A percentile compares a stretch with the other conserved stretches of the same genome.
phyloP scores from a whole-genome alignment of 2,888 invertebrate species.

The Liopterus haemorrhoidalis region DNA sequence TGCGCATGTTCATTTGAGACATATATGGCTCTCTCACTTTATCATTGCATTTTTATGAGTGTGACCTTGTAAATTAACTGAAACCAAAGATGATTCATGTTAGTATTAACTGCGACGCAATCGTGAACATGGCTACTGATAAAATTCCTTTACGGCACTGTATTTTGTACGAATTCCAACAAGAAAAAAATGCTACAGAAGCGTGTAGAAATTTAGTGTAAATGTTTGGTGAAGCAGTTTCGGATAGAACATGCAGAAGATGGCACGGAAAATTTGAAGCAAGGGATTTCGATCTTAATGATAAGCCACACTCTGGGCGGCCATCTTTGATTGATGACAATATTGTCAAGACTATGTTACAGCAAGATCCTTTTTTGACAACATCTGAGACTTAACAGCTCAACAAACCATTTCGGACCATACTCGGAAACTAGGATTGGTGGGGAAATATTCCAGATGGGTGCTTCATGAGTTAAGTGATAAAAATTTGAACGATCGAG shows the following conservation, averaged over 20 bases:
- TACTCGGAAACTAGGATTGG: conserved; percentile 21
- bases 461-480: conserved; percentile 16
- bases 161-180: too few species aligned
- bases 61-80: too few species aligned
- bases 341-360: conserved; percentile 10
- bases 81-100: too few species aligned
- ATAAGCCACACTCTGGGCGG: conserved; percentile 26
- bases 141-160: too few species aligned
- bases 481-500: conserved; percentile 21
- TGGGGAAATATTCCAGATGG: conserved; percentile 21
- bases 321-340: conserved; percentile 27
- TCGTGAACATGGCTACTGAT: too few species aligned
- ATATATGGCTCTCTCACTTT: too few species aligned
- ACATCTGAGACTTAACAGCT: conserved; percentile 17
- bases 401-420: conserved; percentile 19
- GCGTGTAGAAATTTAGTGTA: too few species aligned
- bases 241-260: conserved; percentile 11
- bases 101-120: too few species aligned
- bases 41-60: too few species aligned
- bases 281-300: conserved; percentile 21
- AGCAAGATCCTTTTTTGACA: conserved; percentile 19
- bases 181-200: too few species aligned
- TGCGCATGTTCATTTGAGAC: too few species aligned
- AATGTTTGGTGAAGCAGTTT: conserved; percentile 15
- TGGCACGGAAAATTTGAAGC: too few species aligned